These are phyloP conservation scores for Pachypeltis micranthus DNA, from an alignment of 1,140 invertebrate genomes.

Conservation along the genomic window DNA sequence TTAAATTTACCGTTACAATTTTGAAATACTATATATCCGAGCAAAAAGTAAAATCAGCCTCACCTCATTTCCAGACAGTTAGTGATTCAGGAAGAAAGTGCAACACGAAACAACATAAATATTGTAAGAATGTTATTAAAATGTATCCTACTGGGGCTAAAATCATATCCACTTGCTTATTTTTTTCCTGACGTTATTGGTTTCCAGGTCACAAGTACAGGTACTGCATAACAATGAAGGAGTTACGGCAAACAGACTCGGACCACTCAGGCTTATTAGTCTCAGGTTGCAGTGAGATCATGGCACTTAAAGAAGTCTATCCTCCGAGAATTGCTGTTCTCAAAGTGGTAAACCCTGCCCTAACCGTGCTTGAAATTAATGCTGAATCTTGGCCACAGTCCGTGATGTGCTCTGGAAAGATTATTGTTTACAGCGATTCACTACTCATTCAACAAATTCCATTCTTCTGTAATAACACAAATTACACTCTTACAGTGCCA, in stretches of 20 bases:
- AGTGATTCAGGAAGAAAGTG: no score
- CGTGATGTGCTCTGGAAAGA: constrained; percentile 23
- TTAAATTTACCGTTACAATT: no score
- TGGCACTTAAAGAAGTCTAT: constrained; percentile 31
- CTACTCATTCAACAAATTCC: background rate
- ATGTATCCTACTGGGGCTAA: no score
- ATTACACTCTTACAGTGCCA: background rate
- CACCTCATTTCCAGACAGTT: no score
- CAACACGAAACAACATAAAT: no score
- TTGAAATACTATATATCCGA: no score
- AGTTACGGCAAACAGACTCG: constrained; percentile 37
- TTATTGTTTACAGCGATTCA: constrained; percentile 24
- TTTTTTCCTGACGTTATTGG: no score
- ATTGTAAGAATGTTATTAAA: no score
- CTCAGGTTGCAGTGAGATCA: constrained; percentile 42
- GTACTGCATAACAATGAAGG: constrained; percentile 41
- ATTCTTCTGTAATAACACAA: background rate
- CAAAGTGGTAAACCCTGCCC: constrained; percentile 23
- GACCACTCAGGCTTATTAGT: constrained; percentile 31
- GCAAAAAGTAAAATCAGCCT: no score
- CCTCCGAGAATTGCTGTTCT: background rate
- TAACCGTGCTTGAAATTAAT: constrained; percentile 11
- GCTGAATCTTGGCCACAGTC: constrained; percentile 25
- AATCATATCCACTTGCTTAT: no score
- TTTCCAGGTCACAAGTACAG: constrained; percentile 35